Base-by-base conservation (phyloP, 1,140 invertebrate genomes). In the Gonatopus flavifemur region DNA sequence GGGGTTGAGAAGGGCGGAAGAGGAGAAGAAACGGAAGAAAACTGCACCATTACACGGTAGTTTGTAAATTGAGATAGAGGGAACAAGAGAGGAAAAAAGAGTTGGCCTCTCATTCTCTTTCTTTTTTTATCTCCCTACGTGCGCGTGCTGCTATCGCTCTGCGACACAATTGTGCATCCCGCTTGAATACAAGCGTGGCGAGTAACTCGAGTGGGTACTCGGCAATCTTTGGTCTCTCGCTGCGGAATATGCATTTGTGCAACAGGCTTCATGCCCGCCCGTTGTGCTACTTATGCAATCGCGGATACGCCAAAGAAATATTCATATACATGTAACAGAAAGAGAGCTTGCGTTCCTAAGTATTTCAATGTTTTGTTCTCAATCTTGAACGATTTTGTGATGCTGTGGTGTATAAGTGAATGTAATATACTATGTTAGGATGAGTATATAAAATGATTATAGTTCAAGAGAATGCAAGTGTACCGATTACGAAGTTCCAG, bases 141-240 rank as follows among this genome's bases (percentile, higher is more conserved):
- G 33, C 21, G 25, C 19, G 50, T 30, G 22, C n/a, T n/a, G n/a
- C n/a, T n/a, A n/a, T n/a, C 33, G 49, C 53, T 40, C 50, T 41
- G 49, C 49, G 56, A 56, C 49, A 64, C 52, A 59, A 62, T 63
- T 62, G 59, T 24, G 51, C 52, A 50, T 44, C 40, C 30, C 41
- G 49, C 49, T 28, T 20, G 55, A 45, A 28, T 28, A 12, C 55
- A 47, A 52, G 28, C 43, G n/a, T n/a, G 51, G 58, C 57, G 54
- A 57, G 59, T 61, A 62, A 62, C 54, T 62, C 58, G 59, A 62
- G 59, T 61, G 61, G 59, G 54, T 44, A 57, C 59, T 62, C 54
- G 57, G 33, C 57, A 49, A 61, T 52, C 48, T 56, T 39, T 38
- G 44, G 25, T 46, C 45, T 40, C 57, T 60, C 55, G 54, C 58